Conservation (phyloP, 2,113 vertebrate genomes). For the Siphamia tubifer region DNA sequence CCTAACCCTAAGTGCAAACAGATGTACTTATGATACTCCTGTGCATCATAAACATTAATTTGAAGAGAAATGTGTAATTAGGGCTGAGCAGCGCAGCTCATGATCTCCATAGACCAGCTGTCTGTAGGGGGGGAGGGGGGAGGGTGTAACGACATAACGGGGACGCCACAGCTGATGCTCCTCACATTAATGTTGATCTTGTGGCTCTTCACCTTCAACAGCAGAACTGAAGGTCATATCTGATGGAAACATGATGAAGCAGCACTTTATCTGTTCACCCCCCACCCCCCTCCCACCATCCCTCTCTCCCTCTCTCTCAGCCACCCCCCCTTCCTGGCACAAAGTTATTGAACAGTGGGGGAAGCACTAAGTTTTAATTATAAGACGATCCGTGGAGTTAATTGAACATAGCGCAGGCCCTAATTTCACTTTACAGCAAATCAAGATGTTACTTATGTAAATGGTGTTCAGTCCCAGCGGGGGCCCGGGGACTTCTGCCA, state of each 20-base stretch:
- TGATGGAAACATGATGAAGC: conserved; percentile 81
- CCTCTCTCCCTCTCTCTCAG: background rate
- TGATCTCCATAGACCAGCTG: conserved; percentile 65
- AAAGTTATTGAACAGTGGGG: conserved; percentile 71
- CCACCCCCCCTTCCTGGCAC: conserved; percentile 36
- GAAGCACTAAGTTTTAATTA: conserved; percentile 74
- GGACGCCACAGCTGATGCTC: conserved; percentile 56
- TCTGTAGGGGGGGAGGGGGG: no score
- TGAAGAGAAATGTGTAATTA: conserved; percentile 60
- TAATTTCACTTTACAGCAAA: conserved; percentile 77
- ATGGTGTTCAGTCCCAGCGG: conserved; percentile 48
- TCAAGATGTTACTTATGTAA: conserved; percentile 81
- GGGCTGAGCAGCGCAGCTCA: conserved; percentile 22
- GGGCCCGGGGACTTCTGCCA: conserved; percentile 51
- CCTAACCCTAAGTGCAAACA: no score
- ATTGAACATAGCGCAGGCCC: conserved; percentile 72
- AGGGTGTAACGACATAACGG: conserved; percentile 42
- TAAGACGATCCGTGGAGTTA: conserved; percentile 63
- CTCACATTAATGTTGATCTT: conserved; percentile 77
- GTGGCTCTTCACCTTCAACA: conserved; percentile 76
- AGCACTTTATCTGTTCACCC: conserved; percentile 69
- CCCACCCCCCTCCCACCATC: background rate
- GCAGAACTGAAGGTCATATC: conserved; percentile 78
- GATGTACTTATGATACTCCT: conserved; percentile 46
- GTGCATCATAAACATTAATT: conserved; percentile 63